These are phyloP conservation scores for Oryzias curvinotus DNA, from an alignment of 2,113 vertebrate genomes.

Conservation along the genomic window DNA sequence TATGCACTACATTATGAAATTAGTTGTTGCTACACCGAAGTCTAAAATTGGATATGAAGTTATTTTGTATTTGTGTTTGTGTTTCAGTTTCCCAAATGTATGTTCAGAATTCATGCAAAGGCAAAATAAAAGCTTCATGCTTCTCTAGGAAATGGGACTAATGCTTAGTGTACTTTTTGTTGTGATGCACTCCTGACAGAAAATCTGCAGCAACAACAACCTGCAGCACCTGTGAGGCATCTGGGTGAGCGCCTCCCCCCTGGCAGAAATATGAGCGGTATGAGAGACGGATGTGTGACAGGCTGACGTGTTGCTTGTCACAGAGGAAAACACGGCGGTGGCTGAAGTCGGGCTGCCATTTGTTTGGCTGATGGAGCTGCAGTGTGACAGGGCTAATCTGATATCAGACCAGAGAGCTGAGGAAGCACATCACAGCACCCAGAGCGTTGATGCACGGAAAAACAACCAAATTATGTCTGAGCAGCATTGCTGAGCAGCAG, in stretches of 20 bases:
- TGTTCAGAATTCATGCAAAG: too few relatives aligned
- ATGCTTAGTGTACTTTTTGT: too few relatives aligned
- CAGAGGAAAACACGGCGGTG: conserved; percentile 3
- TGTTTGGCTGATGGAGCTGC: conserved; percentile 53
- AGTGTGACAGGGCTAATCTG: conserved; percentile 46
- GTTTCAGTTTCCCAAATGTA: too few relatives aligned
- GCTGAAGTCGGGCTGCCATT: conserved; percentile 31
- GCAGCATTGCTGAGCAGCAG: neutral
- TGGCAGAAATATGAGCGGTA: conserved; percentile 32
- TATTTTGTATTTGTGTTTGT: too few relatives aligned
- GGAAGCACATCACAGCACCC: neutral
- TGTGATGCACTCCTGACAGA: neutral
- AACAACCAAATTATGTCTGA: conserved; percentile 5
- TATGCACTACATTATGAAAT: too few relatives aligned
- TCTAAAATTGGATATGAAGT: too few relatives aligned
- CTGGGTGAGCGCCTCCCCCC: conserved; percentile 1
- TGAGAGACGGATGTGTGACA: conserved; percentile 29
- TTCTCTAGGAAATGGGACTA: too few relatives aligned
- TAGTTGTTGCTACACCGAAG: too few relatives aligned
- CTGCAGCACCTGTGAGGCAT: conserved; percentile 12
- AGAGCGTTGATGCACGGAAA: neutral
- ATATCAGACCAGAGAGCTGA: conserved; percentile 11
- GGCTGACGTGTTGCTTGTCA: conserved; percentile 49
- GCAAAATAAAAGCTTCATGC: too few relatives aligned
- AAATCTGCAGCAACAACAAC: neutral